Evolutionary conservation across 2,113 vertebrate species (phyloP).

Genomic region (Microtus montanus): DNA sequence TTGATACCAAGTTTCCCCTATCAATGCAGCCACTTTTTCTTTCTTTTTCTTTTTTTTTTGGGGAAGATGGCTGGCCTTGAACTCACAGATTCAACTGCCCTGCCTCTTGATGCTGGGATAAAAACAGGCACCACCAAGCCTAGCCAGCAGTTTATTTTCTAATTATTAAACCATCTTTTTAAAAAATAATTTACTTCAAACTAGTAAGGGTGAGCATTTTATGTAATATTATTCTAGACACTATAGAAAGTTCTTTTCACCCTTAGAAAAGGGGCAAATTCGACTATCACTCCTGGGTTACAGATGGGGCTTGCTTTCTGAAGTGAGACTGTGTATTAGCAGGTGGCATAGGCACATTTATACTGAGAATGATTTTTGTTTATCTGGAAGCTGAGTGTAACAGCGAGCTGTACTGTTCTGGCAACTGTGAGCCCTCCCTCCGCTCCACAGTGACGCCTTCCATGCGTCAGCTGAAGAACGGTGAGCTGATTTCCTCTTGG

Average conservation of each 20-base stretch:
- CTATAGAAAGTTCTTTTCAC: background rate
- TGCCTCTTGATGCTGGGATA: background rate
- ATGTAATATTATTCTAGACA: fast-evolving
- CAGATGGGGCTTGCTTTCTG: background rate
- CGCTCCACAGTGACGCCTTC: background rate
- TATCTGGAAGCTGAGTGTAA: background rate
- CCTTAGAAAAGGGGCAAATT: background rate
- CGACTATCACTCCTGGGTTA: background rate
- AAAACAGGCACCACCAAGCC: background rate
- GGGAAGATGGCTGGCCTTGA: too few relatives aligned
- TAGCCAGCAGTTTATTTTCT: background rate
- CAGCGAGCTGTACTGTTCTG: background rate
- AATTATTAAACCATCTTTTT: background rate
- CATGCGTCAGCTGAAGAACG: background rate
- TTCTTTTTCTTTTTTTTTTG: too few relatives aligned
- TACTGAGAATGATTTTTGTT: background rate
- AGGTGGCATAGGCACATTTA: background rate
- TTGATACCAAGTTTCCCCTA: background rate
- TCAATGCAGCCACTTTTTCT: background rate
- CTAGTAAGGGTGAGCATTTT: background rate
- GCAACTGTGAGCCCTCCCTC: background rate
- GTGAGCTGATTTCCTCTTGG: background rate
- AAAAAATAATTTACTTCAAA: background rate
- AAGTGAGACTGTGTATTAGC: background rate
- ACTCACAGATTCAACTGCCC: too few relatives aligned